Conservation (phyloP, 2,113 vertebrate genomes). For the Rana temporaria region DNA sequence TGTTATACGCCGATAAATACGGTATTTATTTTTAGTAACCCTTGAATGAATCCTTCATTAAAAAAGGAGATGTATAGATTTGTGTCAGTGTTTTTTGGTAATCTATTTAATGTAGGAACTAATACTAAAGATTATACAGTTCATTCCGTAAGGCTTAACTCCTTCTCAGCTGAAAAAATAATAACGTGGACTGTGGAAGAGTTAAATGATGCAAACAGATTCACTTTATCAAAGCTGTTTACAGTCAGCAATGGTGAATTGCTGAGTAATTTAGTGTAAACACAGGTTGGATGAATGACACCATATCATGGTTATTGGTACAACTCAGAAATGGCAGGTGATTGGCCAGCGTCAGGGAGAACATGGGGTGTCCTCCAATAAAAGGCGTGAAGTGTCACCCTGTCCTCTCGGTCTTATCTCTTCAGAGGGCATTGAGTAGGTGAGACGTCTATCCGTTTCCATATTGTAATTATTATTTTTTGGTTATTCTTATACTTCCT, state of each 20-base stretch:
- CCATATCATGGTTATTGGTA: constrained; percentile 44
- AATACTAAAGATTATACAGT: not conserved
- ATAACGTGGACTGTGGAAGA: not conserved
- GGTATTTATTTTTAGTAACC: too few relatives aligned
- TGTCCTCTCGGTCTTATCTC: not conserved
- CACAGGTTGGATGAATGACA: constrained; percentile 20
- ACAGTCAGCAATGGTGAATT: constrained; percentile 48
- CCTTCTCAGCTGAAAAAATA: not conserved
- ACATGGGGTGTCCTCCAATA: constrained; percentile 16
- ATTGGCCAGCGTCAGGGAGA: constrained; percentile 17
- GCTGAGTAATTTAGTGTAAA: constrained; percentile 54
- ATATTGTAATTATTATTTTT: too few relatives aligned
- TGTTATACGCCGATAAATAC: too few relatives aligned
- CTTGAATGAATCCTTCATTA: not conserved
- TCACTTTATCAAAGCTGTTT: constrained; percentile 40
- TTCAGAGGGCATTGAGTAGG: constrained; percentile 10
- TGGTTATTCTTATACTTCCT: too few relatives aligned
- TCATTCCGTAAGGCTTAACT: not conserved
- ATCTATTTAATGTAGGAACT: not conserved
- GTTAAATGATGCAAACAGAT: constrained; percentile 23
- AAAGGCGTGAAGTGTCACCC: constrained; percentile 12
- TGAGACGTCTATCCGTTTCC: not conserved
- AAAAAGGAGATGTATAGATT: not conserved
- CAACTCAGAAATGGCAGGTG: not conserved
- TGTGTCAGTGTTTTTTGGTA: not conserved